Evolutionary conservation across 1,140 invertebrate species (phyloP).

Genomic region (Eriosoma lanigerum): DNA sequence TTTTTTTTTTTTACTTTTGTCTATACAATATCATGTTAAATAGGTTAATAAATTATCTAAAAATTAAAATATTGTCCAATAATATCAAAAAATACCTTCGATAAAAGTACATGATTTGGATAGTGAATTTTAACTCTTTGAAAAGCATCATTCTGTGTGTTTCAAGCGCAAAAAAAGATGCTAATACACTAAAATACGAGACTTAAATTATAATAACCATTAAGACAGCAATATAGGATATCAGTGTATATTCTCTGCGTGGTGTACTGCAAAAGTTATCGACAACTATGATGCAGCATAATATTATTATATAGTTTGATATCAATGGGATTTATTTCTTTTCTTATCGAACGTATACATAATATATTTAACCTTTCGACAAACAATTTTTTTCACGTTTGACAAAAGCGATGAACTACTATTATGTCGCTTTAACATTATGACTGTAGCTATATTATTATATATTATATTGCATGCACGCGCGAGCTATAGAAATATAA

Average conservation of each 20-base stretch:
- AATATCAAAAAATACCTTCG: too few species aligned
- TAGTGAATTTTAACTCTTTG: too few species aligned
- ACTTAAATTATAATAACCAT: too few species aligned
- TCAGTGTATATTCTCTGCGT: slow-evolving; percentile 3
- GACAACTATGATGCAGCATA: too few species aligned
- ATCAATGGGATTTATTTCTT: neutral
- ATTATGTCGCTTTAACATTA: neutral
- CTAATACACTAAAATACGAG: too few species aligned
- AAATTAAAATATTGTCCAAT: too few species aligned
- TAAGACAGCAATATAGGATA: neutral
- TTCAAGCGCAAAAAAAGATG: too few species aligned
- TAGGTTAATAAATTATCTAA: too few species aligned
- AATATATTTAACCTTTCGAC: neutral
- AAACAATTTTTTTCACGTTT: neutral
- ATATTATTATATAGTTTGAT: neutral
- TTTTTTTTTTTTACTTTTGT: too few species aligned
- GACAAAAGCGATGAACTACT: neutral
- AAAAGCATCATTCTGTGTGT: too few species aligned
- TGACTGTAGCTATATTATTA: neutral
- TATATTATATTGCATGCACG: neutral
- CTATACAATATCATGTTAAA: too few species aligned
- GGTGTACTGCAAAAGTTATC: neutral
- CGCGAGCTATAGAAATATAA: neutral
- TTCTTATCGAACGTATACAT: neutral
- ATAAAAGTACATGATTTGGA: too few species aligned